Base-by-base conservation (phyloP, 1,140 invertebrate genomes). In the Plutomurus gul region DNA sequence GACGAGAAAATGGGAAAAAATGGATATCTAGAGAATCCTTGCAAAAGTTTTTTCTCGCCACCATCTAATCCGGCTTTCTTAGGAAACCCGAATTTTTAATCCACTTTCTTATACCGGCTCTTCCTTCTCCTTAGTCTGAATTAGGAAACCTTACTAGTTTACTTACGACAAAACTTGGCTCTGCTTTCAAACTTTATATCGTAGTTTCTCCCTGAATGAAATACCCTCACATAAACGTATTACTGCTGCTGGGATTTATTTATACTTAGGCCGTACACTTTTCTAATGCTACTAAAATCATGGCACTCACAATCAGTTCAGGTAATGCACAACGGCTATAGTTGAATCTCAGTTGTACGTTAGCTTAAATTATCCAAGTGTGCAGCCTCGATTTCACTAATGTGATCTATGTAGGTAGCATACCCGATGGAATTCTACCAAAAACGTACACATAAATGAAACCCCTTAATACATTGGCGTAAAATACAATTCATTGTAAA, bases 81-180 rank as follows among this genome's bases (percentile, higher is more conserved):
- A 75, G 46, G 77, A 77, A 82, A 82, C 65, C 77, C 46, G 81
- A 82, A 78, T 82, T 82, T 82, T 79, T 79, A 82, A 81, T 81
- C 80, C 79, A 81, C 75, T 77, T 81, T 81, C 75, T 77, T 71
- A 77, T 60, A 60, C 51, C 51, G 51, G 51, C 22, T 60, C 51
- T 60, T 60, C 30, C 51, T 60, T 60, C 51, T 60, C 51, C 43
- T 76, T 60, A 60, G 51, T 70, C 37, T 56, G 30, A 76, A 51
- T 76, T 76, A 25, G 51, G 30, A 49, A 36, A 36, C 36, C 30
- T 56, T 76, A 76, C 49, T 30, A 60, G 51, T 60, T 60, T 60
- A 60, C 51, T 60, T 60, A 49, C 60, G 47, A 37, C 51, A 56
- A 56, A 56, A 76, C 46, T 76, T 56, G 46, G 43, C 46, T 56